Evolutionary conservation across 2,888 invertebrate genomes (phyloP).

Genomic region (Sarcophaga carnaria): DNA sequence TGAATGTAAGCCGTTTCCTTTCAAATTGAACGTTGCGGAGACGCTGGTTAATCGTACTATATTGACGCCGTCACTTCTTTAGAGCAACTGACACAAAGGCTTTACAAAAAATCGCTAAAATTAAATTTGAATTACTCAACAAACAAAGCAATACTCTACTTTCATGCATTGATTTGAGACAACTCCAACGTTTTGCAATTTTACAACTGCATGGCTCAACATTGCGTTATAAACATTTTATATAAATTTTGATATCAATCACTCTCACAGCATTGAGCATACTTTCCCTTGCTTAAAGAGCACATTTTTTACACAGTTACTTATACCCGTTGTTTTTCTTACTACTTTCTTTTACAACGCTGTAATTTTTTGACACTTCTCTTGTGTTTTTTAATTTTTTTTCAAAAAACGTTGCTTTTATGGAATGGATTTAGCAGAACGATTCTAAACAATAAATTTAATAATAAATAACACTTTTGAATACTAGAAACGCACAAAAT

Average conservation of each 20-base stretch:
- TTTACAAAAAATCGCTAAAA: background rate
- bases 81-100: background rate
- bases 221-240: too few species aligned
- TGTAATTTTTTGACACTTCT: slow-evolving; percentile 26
- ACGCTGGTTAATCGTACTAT: background rate
- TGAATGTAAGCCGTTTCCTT: background rate
- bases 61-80: background rate
- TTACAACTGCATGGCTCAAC: too few species aligned
- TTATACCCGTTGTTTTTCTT: background rate
- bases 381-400: background rate
- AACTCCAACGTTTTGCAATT: too few species aligned
- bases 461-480: background rate
- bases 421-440: slow-evolving; percentile 6
- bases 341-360: slow-evolving; percentile 3
- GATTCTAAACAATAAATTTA: background rate
- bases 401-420: slow-evolving; percentile 52
- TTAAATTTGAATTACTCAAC: too few species aligned
- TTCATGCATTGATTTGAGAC: too few species aligned
- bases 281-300: background rate
- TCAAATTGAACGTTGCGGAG: background rate
- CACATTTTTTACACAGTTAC: background rate
- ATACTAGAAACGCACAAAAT: background rate
- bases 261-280: background rate
- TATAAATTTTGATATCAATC: too few species aligned
- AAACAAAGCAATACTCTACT: too few species aligned